These are phyloP conservation scores for Mixornis gularis DNA, from an alignment of 2,113 vertebrate species.

Conservation along the genomic window DNA sequence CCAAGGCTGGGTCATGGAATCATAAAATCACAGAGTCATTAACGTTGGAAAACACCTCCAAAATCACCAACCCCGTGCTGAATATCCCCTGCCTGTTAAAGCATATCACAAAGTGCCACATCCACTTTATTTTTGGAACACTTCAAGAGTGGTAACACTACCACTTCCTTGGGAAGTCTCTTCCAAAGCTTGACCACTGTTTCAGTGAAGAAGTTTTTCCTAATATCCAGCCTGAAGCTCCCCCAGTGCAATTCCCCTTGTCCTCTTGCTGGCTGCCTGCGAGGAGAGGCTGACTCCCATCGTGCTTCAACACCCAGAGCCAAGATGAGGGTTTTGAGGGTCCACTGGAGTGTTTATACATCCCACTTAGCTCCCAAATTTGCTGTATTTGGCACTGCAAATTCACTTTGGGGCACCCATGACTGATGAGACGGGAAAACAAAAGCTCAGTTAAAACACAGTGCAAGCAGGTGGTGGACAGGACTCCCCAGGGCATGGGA, in stretches of 20 bases:
- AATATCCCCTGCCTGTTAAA: not conserved
- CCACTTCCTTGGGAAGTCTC: not conserved
- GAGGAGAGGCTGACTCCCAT: fast-evolving
- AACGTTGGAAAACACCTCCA: not conserved
- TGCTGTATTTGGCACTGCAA: not conserved
- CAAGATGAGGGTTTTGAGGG: not conserved
- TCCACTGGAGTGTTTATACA: not conserved
- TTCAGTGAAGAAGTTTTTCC: not conserved
- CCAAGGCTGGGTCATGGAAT: not conserved
- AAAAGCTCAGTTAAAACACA: not conserved
- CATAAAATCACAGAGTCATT: not conserved
- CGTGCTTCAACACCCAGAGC: not conserved
- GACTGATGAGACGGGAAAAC: fast-evolving
- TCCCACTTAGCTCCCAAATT: not conserved
- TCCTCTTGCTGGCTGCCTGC: not conserved
- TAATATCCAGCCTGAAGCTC: not conserved
- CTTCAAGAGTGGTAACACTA: not conserved
- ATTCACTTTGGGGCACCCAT: not conserved
- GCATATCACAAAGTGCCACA: not conserved
- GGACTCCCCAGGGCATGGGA: fast-evolving
- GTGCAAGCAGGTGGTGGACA: fast-evolving
- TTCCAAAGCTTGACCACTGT: not conserved
- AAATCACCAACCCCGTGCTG: not conserved
- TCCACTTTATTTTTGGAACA: not conserved
- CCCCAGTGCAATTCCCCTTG: not conserved